Conservation (phyloP, 2,888 invertebrate genomes). For the Amphipyra tragopoginis region DNA sequence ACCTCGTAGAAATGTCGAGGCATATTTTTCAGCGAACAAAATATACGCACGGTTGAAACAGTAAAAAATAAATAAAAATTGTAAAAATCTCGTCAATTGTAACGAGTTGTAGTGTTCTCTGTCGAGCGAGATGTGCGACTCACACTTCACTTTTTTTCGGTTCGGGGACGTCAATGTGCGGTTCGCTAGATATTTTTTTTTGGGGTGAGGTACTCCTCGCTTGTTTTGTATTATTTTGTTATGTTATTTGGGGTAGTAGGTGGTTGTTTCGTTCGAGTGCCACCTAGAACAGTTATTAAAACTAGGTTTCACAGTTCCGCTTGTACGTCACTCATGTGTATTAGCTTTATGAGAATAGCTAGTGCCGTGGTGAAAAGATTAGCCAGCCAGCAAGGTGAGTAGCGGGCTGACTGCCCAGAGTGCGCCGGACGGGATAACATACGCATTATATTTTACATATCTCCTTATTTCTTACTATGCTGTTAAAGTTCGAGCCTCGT, state of each 20-base stretch:
- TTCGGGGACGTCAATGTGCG: background rate
- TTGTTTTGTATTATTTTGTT: background rate
- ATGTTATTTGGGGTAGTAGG: background rate
- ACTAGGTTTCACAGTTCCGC: no score
- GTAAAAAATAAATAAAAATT: background rate
- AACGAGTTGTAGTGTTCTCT: background rate
- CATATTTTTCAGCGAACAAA: background rate
- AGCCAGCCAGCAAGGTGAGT: no score
- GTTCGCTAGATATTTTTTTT: background rate
- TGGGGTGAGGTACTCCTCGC: background rate
- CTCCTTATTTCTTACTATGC: no score
- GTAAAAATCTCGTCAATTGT: background rate
- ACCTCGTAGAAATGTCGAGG: background rate
- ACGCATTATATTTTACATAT: no score
- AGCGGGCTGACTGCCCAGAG: no score
- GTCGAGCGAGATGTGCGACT: background rate
- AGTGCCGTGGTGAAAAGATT: no score
- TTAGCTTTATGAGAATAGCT: no score
- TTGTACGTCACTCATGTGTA: no score
- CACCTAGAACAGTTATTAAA: no score
- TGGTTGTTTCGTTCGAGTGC: no score
- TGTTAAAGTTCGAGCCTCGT: no score
- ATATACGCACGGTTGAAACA: background rate
- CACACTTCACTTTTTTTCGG: constrained; percentile 9
- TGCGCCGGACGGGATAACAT: no score